phyloP scores from a whole-genome alignment of 2,113 vertebrate genomes.

The Chascanopsetta lugubris region DNA sequence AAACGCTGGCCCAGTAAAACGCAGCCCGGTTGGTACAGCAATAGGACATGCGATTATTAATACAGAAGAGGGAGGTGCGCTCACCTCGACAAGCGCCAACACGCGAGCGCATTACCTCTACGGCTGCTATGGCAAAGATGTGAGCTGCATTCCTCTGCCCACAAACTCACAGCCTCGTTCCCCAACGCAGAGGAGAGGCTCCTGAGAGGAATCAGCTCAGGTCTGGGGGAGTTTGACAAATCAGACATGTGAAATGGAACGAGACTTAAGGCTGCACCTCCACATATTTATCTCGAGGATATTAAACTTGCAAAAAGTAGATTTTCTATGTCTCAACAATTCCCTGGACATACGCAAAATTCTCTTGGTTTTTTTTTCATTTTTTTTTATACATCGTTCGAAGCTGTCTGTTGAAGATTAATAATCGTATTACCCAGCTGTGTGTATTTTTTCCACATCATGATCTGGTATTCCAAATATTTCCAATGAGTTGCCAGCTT shows the following conservation, averaged over 20 bases:
- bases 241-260: not conserved
- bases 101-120: conserved; percentile 81
- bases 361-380: not conserved
- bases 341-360: too few species aligned
- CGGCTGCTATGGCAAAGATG: conserved; percentile 84
- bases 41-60: conserved; percentile 79
- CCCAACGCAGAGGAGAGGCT: conserved; percentile 47
- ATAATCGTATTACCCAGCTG: not conserved
- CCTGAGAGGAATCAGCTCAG: conserved; percentile 21
- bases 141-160: conserved; percentile 81
- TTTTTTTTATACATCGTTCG: not conserved
- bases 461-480: conserved; percentile 13
- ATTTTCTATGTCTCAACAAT: too few species aligned
- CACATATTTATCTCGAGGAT: not conserved
- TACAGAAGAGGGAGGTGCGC: conserved; percentile 76
- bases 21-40: conserved; percentile 70
- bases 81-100: conserved; percentile 79
- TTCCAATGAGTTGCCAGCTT: conserved; percentile 7
- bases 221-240: conserved; percentile 31
- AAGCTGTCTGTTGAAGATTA: not conserved
- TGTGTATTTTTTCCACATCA: conserved; percentile 1
- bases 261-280: not conserved
- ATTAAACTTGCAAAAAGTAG: not conserved
- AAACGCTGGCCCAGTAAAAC: conserved; percentile 61
- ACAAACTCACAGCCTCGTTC: conserved; percentile 63